Evolutionary conservation across 37 sponge, comb jelly and placozoan species (phyloP).

Genomic region (Ianthella basta): DNA sequence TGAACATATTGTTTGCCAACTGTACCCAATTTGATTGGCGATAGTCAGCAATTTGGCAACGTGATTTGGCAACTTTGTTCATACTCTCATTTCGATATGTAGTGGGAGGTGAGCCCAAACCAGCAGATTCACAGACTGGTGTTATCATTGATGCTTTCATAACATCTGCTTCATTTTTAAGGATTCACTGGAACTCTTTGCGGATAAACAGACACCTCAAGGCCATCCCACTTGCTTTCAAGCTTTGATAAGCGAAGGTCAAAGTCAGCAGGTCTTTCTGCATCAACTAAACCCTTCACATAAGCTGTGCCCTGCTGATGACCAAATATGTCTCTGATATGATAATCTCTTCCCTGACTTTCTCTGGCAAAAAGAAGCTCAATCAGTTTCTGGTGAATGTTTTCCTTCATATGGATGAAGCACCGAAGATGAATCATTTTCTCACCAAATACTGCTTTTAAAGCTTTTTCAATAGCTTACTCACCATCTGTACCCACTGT

Average conservation of each 20-base stretch:
- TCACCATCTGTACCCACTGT: no score
- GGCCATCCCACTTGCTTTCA: background rate
- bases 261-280: slow-evolving; percentile 1
- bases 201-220: background rate
- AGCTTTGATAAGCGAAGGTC: background rate
- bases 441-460: background rate
- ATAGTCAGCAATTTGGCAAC: background rate
- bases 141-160: slow-evolving; percentile 26
- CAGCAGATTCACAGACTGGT: slow-evolving; percentile 4
- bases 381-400: slow-evolving; percentile 3
- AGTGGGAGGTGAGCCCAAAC: slow-evolving; percentile 17
- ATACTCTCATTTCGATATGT: slow-evolving; percentile 12
- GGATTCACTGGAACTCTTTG: background rate
- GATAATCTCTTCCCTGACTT: no score
- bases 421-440: background rate
- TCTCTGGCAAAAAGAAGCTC: background rate
- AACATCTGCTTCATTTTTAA: slow-evolving; percentile 5
- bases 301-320: slow-evolving; percentile 5
- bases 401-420: no score
- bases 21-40: slow-evolving; percentile 2
- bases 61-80: slow-evolving; percentile 4
- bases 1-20: background rate
- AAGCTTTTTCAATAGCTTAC: background rate
- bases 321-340: background rate
- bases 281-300: slow-evolving; percentile 26